Conservation (phyloP, 2,113 vertebrate genomes). For the Siniperca chuatsi region DNA sequence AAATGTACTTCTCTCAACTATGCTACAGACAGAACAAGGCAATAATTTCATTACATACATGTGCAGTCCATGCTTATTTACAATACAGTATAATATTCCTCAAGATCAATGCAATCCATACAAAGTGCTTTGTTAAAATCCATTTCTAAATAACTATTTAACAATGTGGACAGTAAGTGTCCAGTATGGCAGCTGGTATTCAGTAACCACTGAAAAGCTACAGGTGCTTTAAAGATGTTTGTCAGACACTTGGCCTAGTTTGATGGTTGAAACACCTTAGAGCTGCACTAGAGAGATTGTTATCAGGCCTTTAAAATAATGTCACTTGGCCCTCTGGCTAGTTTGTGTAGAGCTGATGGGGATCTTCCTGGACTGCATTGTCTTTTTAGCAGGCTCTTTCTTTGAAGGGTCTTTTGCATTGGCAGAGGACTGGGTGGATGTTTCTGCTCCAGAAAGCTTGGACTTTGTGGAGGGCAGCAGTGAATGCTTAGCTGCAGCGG, state of each 20-base stretch:
- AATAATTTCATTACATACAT: conserved; percentile 69
- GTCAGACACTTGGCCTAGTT: conserved; percentile 35
- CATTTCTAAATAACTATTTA: conserved; percentile 76
- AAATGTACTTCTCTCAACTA: conserved; percentile 54
- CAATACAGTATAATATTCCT: conserved; percentile 72
- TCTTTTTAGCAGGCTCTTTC: conserved; percentile 87
- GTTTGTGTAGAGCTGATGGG: conserved; percentile 91
- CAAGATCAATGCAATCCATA: conserved; percentile 78
- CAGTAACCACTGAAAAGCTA: conserved; percentile 67
- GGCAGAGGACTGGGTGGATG: conserved; percentile 78
- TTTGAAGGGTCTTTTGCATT: conserved; percentile 83
- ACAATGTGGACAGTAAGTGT: conserved; percentile 70
- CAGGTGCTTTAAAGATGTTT: conserved; percentile 67
- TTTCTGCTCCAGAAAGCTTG: conserved; percentile 89
- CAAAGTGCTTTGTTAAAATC: conserved; percentile 85
- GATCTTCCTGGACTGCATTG: conserved; percentile 87
- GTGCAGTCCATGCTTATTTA: conserved; percentile 80
- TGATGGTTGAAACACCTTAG: conserved; percentile 71
- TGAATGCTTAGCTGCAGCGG: conserved; percentile 87
- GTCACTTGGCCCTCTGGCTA: conserved; percentile 93
- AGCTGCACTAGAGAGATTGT: conserved; percentile 86
- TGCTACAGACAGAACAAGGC: conserved; percentile 81
- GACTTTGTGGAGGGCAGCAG: conserved; percentile 89
- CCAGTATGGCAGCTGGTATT: conserved; percentile 75
- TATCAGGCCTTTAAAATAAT: conserved; percentile 12